Evolutionary conservation across 2,888 invertebrate species (phyloP).

Genomic region (Ennomos erosarius): DNA sequence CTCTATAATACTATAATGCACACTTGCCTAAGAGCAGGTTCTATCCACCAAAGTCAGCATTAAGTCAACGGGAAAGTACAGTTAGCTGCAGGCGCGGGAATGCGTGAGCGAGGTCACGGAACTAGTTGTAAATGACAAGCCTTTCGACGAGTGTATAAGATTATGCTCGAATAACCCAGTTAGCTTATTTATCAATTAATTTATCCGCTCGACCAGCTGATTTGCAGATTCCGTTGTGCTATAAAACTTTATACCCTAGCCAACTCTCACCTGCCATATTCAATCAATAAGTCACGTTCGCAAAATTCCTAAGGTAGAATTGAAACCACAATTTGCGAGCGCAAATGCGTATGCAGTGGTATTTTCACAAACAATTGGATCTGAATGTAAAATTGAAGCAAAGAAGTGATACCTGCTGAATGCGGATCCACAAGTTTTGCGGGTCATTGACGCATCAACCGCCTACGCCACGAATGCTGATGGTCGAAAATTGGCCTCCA

Average conservation of each 20-base stretch:
- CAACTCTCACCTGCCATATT: constrained; percentile 11
- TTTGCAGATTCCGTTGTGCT: constrained; percentile 11
- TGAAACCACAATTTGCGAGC: constrained; percentile 8
- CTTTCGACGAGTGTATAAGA: constrained; percentile 73
- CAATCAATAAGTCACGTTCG: constrained; percentile 32
- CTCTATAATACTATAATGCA: constrained; percentile 76
- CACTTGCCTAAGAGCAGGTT: constrained; percentile 83
- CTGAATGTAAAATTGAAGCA: constrained; percentile 55
- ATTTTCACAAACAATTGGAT: constrained; percentile 55
- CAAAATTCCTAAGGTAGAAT: constrained; percentile 37
- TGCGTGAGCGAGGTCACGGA: constrained; percentile 86
- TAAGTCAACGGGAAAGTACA: constrained; percentile 85
- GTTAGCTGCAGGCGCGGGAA: constrained; percentile 85
- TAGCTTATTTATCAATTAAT: constrained; percentile 35
- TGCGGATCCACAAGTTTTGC: constrained; percentile 82
- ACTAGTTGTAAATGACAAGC: constrained; percentile 84
- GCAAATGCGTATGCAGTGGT: constrained; percentile 32
- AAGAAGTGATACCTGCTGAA: constrained; percentile 72
- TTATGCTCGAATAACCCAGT: constrained; percentile 66
- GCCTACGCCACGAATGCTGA: constrained; percentile 73
- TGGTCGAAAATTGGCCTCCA: constrained; percentile 60
- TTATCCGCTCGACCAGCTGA: constrained; percentile 5
- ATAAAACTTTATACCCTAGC: constrained; percentile 34
- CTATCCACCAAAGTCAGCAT: constrained; percentile 82
- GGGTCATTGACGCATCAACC: constrained; percentile 83